Conservation (phyloP, 1,140 invertebrate species). For the Heliconius congener region DNA sequence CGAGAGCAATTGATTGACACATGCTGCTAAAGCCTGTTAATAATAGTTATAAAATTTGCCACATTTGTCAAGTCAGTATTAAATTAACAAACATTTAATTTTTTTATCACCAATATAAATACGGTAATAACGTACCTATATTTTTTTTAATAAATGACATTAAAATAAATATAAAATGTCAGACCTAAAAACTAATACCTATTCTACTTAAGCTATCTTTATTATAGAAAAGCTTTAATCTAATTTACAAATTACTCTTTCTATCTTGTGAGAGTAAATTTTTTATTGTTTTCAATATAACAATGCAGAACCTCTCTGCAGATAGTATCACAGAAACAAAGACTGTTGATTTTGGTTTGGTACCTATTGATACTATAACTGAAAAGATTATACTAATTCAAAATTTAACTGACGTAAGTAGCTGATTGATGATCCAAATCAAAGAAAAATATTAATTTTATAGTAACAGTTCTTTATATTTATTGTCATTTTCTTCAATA, state of each 20-base stretch:
- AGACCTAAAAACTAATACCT: background rate
- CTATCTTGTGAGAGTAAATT: background rate
- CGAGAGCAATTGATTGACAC: too few species aligned
- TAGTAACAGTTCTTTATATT: background rate
- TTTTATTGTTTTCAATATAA: background rate
- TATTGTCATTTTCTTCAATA: background rate
- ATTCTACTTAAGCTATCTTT: too few species aligned
- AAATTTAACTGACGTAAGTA: constrained; percentile 57
- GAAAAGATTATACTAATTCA: constrained; percentile 56
- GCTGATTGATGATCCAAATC: background rate
- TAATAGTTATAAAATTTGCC: too few species aligned
- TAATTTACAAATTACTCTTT: background rate
- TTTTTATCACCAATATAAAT: too few species aligned
- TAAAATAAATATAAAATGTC: background rate
- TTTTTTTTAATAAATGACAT: too few species aligned
- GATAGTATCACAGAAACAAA: constrained; percentile 55
- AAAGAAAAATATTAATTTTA: background rate
- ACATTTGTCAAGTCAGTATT: too few species aligned
- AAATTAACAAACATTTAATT: too few species aligned
- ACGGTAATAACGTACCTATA: too few species aligned
- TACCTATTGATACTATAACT: constrained; percentile 54
- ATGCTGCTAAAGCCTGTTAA: too few species aligned
- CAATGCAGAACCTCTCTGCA: constrained; percentile 54
- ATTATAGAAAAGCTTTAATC: background rate
- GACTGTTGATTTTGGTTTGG: constrained; percentile 56